phyloP scores from a whole-genome alignment of 2,113 vertebrate genomes.

The Notarius lentiginosus region DNA sequence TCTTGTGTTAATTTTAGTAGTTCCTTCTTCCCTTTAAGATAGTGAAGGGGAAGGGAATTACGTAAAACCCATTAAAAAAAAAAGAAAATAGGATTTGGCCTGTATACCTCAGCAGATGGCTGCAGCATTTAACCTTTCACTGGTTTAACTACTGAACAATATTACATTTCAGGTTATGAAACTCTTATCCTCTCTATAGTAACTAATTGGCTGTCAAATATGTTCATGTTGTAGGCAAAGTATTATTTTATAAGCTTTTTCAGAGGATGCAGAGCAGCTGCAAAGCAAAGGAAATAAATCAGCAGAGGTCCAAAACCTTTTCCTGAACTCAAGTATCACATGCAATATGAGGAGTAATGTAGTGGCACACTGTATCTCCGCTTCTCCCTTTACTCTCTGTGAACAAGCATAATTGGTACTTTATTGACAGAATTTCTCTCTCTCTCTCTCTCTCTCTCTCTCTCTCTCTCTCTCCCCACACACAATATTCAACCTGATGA shows the following conservation, averaged over 20 bases:
- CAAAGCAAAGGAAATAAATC: too few species aligned
- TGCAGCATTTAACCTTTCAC: constrained; percentile 28
- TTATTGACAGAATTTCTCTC: not conserved
- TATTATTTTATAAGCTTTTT: too few species aligned
- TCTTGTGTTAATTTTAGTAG: constrained; percentile 44
- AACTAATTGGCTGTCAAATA: too few species aligned
- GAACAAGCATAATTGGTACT: not conserved
- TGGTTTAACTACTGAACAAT: constrained; percentile 20
- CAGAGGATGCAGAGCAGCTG: too few species aligned
- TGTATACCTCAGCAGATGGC: constrained; percentile 25
- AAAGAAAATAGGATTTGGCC: constrained; percentile 24
- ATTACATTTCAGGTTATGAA: constrained; percentile 20
- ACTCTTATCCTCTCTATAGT: not conserved
- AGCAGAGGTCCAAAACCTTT: not conserved
- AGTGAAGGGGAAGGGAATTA: constrained; percentile 22
- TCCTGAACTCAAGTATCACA: not conserved
- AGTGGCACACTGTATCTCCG: not conserved
- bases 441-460: too few species aligned
- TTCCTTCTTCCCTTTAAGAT: constrained; percentile 5
- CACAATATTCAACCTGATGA: not conserved
- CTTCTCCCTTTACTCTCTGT: not conserved
- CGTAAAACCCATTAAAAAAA: constrained; percentile 30
- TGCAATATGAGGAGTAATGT: not conserved
- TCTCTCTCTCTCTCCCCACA: too few species aligned
- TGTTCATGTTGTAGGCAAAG: too few species aligned